A percentile compares a stretch with the other conserved stretches of the same genome.
phyloP scores from a whole-genome alignment of 2,113 vertebrate species.

The Ptilonorhynchus violaceus region DNA sequence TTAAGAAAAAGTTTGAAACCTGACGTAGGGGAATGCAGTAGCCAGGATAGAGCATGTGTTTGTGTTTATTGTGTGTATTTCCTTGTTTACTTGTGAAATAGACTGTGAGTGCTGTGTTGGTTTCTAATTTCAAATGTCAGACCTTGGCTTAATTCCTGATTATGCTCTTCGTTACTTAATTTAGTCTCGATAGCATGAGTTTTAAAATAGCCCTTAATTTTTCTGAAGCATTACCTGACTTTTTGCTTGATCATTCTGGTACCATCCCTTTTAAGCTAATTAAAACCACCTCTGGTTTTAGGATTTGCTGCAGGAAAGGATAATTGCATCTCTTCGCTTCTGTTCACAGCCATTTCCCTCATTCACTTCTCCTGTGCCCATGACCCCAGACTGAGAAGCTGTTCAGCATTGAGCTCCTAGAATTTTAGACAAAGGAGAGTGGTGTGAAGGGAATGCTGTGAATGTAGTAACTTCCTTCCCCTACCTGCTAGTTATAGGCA shows the following conservation, averaged over 20 bases:
- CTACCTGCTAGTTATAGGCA: neutral
- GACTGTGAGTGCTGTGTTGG: neutral
- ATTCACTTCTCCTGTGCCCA: neutral
- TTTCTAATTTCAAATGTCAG: neutral
- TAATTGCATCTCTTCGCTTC: neutral
- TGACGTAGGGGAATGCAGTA: neutral
- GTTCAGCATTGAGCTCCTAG: neutral
- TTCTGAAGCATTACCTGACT: neutral
- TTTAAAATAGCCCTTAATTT: neutral
- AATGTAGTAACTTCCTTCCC: neutral
- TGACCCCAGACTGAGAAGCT: neutral
- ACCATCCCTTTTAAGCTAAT: neutral
- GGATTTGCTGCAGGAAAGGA: neutral
- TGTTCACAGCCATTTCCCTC: neutral
- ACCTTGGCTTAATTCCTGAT: neutral
- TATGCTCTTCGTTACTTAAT: neutral
- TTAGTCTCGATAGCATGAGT: neutral
- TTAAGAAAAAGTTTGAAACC: neutral
- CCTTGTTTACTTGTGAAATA: neutral
- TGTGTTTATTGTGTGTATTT: neutral
- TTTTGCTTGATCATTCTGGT: neutral
- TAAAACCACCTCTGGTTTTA: neutral
- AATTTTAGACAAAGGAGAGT: neutral
- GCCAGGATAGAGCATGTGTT: neutral
- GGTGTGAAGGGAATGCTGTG: neutral